Evolutionary conservation across 1,140 invertebrate genomes (phyloP), one percentile per base, ranked within the genome.

Genomic region (Aphaenogaster rudis): DNA sequence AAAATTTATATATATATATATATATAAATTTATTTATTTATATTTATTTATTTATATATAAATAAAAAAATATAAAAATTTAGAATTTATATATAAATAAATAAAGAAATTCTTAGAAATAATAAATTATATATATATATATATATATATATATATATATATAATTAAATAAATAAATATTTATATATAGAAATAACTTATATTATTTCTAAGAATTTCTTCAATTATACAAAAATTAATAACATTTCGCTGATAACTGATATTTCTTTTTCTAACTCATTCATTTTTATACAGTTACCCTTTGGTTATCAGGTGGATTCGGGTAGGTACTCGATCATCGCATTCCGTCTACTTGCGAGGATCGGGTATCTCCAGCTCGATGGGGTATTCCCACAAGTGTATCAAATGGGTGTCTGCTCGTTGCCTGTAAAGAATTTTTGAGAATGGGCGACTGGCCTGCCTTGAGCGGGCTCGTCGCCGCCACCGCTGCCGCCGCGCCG

Each of bases 351-450:
- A 59, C 17, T 13, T 74, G n/a, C 21, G 11, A 48, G 4, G 15
- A 76, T 76, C 42, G 15, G 28, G 28, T 28, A 28, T 28, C 28
- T 28, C 4, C 17, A n/a, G 45, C 42, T 48, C 15, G 42, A 50
- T 1, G 42, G 42, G 69, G 3, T 0, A 63, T 74, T n/a, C 69
- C 54, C 69, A 8, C 13, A 42, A 54, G 52, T 48, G 42, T n/a
- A 74, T 61, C 33, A 45, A 82, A 74, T 28, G 11, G 28, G 4
- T 5, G 28, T 17, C 6, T 15, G 21, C 9, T 61, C 9, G n/a
- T 50, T 9, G 79, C 11, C 33, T 36, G 45, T 84, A 61, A 74
- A 76, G 36, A 74, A 48, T 84, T 84, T 74, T 61, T 84, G n/a
- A 84, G 15, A 28, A 72, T 9, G 28, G 15, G 54, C 69, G 42